Conservation (phyloP, 2,113 vertebrate species). For the Lampris megalopsis region DNA sequence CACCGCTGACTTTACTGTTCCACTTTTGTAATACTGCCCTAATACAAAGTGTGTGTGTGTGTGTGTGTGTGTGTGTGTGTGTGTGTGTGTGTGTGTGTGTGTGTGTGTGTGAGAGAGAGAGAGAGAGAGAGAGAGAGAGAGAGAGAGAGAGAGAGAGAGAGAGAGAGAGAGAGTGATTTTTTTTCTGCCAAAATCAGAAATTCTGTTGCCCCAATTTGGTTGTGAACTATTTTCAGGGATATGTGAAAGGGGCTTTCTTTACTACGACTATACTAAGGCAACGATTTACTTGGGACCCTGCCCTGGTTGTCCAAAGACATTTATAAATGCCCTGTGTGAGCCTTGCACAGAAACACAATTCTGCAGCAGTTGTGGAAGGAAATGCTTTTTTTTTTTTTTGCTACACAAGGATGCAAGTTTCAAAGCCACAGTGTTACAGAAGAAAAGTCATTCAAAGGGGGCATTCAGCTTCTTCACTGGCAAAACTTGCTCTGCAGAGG, state of each 20-base stretch:
- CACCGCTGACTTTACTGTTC: slow-evolving; percentile 4
- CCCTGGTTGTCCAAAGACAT: slow-evolving; percentile 47
- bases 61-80: too few species aligned
- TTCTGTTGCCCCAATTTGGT: slow-evolving; percentile 59
- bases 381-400: slow-evolving; percentile 27
- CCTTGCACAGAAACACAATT: slow-evolving; percentile 66
- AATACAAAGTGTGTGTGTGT: background rate
- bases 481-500: slow-evolving; percentile 38
- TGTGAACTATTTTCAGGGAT: slow-evolving; percentile 39
- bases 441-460: slow-evolving; percentile 64
- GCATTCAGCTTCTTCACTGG: slow-evolving; percentile 66
- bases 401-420: slow-evolving; percentile 66
- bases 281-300: slow-evolving; percentile 42
- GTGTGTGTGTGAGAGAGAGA: too few species aligned
- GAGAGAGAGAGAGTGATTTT: too few species aligned
- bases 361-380: slow-evolving; percentile 77
- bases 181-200: slow-evolving; percentile 51
- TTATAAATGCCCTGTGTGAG: slow-evolving; percentile 42
- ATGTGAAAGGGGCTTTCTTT: slow-evolving; percentile 55
- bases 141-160: too few species aligned
- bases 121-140: too few species aligned
- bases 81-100: too few species aligned
- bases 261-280: slow-evolving; percentile 43
- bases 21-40: slow-evolving; percentile 16
- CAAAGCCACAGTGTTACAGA: slow-evolving; percentile 58